Percentiles rank a stretch among this genome's conserved stretches.
These are phyloP conservation scores for Helleia helle DNA, from an alignment of 2,888 invertebrate genomes.

Conservation along the genomic window DNA sequence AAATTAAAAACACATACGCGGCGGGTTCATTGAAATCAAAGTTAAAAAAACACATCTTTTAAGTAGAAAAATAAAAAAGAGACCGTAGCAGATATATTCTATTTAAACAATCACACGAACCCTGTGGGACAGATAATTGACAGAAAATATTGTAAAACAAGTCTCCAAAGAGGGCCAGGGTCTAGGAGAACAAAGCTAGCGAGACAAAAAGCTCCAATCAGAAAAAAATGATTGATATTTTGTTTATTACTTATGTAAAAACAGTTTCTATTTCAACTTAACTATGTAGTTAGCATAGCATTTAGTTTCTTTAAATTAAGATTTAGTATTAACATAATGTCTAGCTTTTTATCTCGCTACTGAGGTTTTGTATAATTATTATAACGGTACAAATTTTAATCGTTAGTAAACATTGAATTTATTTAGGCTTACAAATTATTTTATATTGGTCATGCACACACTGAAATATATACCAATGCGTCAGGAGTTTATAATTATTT, in stretches of 20 bases:
- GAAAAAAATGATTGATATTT: too few relatives aligned
- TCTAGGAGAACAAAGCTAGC: slow-evolving; percentile 28
- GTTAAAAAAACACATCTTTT: slow-evolving; percentile 2
- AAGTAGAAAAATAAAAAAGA: slow-evolving; percentile 12
- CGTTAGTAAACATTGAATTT: slow-evolving; percentile 4
- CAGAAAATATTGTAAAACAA: slow-evolving; percentile 60
- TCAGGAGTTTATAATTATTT: slow-evolving; percentile 6
- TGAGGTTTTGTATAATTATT: slow-evolving; percentile 1
- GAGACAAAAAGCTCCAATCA: slow-evolving; percentile 2
- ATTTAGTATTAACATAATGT: too few relatives aligned
- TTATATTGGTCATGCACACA: slow-evolving; percentile 13
- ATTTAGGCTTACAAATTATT: slow-evolving; percentile 10
- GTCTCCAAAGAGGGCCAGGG: slow-evolving; percentile 30
- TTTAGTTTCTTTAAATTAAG: too few relatives aligned
- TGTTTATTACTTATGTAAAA: too few relatives aligned
- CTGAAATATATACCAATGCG: slow-evolving; percentile 6
- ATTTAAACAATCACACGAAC: slow-evolving; percentile 51
- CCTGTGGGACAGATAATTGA: slow-evolving; percentile 69
- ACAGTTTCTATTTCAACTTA: too few relatives aligned
- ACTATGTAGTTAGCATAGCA: too few relatives aligned
- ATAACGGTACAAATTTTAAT: slow-evolving; percentile 6
- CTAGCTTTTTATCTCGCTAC: not conserved
- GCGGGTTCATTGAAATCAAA: slow-evolving; percentile 10
- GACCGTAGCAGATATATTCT: slow-evolving; percentile 44
- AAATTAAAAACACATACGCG: not conserved